These are phyloP conservation scores for Perognathus longimembris DNA, from an alignment of 2,113 vertebrate species.

Conservation along the genomic window DNA sequence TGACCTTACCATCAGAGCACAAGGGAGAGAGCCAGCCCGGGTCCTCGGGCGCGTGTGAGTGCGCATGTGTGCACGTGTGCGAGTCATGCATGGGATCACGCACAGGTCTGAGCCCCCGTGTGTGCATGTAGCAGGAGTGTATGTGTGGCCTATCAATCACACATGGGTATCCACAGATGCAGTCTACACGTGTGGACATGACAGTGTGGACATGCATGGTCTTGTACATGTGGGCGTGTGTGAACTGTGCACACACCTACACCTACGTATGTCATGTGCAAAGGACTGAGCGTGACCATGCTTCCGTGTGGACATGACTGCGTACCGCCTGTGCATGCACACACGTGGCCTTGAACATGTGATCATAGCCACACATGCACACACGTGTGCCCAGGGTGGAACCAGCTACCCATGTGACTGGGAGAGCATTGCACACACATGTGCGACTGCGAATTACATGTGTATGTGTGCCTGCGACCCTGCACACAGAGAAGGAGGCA, in stretches of 20 bases:
- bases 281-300: no score
- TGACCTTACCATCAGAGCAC: not conserved
- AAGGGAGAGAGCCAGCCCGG: not conserved
- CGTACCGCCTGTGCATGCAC: no score
- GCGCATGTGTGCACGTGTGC: not conserved
- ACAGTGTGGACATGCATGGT: no score
- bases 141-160: no score
- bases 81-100: not conserved
- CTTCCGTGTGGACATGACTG: no score
- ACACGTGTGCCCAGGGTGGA: not conserved
- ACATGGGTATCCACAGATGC: no score
- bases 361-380: not conserved
- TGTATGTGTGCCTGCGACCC: not conserved
- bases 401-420: no score
- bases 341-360: not conserved
- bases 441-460: accelerated
- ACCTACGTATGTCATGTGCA: no score
- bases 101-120: no score
- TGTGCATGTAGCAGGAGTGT: not conserved
- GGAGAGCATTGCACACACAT: no score
- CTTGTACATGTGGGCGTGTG: no score
- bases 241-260: not conserved
- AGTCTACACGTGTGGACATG: not conserved
- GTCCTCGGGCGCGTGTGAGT: accelerated
- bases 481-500: not conserved